These are phyloP conservation scores for Corynorhinus townsendii DNA, from an alignment of 2,113 vertebrate genomes.

Conservation along the genomic window DNA sequence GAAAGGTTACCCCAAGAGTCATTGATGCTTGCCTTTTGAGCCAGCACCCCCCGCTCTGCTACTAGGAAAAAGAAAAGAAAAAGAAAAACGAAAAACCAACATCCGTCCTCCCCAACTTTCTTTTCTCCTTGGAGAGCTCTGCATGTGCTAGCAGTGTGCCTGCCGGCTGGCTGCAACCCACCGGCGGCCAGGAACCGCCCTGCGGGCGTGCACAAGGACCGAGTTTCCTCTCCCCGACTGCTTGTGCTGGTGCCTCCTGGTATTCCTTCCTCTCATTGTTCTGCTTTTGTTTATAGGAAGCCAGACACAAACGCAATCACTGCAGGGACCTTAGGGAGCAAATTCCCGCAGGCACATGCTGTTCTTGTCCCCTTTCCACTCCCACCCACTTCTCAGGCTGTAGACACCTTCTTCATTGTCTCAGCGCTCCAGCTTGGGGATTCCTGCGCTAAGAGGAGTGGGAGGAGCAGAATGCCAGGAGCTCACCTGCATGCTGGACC, in stretches of 20 bases:
- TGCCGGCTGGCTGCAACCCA: neutral
- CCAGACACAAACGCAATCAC: constrained; percentile 48
- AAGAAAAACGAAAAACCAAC: neutral
- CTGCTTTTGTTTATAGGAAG: constrained; percentile 74
- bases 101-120: neutral
- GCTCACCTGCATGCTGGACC: neutral
- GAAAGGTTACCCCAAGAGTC: neutral
- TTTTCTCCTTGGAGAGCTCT: neutral
- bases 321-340: constrained; percentile 30
- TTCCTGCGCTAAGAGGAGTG: neutral
- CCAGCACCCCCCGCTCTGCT: neutral
- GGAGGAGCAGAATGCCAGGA: neutral
- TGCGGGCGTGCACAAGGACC: neutral
- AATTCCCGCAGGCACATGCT: constrained; percentile 44
- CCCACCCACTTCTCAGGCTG: neutral
- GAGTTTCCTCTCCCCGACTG: constrained; percentile 57
- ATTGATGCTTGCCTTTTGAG: neutral
- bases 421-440: neutral
- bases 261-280: constrained; percentile 77
- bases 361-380: neutral
- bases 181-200: constrained; percentile 46
- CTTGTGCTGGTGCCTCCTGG: constrained; percentile 34
- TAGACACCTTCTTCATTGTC: neutral
- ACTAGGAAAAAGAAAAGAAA: neutral
- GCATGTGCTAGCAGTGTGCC: neutral